Base-by-base conservation (phyloP, 2,888 invertebrate genomes). In the Merodon equestris region DNA sequence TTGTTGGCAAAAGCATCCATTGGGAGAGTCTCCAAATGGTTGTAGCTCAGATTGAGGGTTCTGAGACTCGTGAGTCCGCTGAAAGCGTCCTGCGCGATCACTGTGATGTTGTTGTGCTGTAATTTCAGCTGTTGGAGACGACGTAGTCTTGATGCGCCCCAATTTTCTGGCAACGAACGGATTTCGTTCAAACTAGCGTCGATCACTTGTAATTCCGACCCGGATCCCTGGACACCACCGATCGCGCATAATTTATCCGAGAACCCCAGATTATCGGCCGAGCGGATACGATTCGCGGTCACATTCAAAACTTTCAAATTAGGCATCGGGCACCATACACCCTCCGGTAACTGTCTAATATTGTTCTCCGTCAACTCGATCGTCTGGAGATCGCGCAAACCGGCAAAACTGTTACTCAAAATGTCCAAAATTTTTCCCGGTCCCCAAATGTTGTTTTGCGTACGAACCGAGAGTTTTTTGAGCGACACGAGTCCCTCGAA, bases 351-450 rank as follows among this genome's bases (percentile, higher is more conserved):
- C 82, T 93, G 92, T 84, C 94, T 92, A 82, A 97, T 92, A 90
- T 96, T 96, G 90, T 95, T 96, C 89, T 94, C 93, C 85, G 93
- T 93, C 88, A 97, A 90, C 89, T 96, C 94, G 85, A 96, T 90
- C 71, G 92, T 91, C 87, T 94, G 94, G 57, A 97, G 90, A 88
- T 96, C 95, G 85, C 93, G 92, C 83, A 97, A 90, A 79, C 95
- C 95, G 84, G 92, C 91, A 85, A 97, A 92, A 81, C 94, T 92
- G 83, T 92, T 92, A 81, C 92, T 89, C 74, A 92, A 91, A 85
- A 96, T 88, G 86, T 96, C 95, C 85, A 97, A 91, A 84, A 92
- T 92, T 88, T 94, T 93, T 40, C 91, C 92, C 82, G 92, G 91
- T 71, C 92, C 92, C 96, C 96, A 96, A 81, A 95, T 93, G 15